Base-by-base conservation (phyloP, 2,888 invertebrate genomes). In the Steinernema scapterisci region DNA sequence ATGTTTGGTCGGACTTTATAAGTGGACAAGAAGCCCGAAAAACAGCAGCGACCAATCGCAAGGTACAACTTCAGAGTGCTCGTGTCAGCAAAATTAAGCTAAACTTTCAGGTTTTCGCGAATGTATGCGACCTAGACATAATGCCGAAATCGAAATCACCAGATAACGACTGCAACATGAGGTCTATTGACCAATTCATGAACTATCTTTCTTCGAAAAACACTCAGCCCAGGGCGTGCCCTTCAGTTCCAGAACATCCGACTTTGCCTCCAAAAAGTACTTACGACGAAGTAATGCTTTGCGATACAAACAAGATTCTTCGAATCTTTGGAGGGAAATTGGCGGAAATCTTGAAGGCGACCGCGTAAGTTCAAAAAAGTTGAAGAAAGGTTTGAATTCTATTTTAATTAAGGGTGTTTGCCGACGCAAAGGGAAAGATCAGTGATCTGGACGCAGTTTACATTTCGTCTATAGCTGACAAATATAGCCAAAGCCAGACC, bases 1-100 rank as follows among this genome's bases (percentile, higher is more conserved):
- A 77, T 23, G 71, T 79, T 11, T 86, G 86, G 86, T 48, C 80
- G 45, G 85, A 86, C 71, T 84, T 81, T 70, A 79, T 86, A 21
- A 79, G 70, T 73, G 11, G 83, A 84, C 25, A 52, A 73, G 19
- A 80, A 71, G 73, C 38, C 38, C 38, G 38, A 38, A 38, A 38
- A 9, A 38, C 38, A 6, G 74, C 77, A 0, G 71, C 72, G 23
- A 75, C 79, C 38, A 38, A 38, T 38, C 38, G 38, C 38, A 38
- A 38, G 38, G 38, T 38, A 38, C 9, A 3, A 38, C 38, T 9
- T n/a, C n/a, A n/a, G n/a, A 46, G 13, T 13, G 46, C 46, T 46
- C 46, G 13, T 51, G 19, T 21, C 7, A 23, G 23, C 21, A 6
- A 51, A n/a, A 46, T 38, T 38, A 38, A 6, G 38, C 38, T 9